Evolutionary conservation across 2,113 vertebrate species (phyloP), one percentile per base, ranked within the genome.

Genomic region (Sylvietta virens): DNA sequence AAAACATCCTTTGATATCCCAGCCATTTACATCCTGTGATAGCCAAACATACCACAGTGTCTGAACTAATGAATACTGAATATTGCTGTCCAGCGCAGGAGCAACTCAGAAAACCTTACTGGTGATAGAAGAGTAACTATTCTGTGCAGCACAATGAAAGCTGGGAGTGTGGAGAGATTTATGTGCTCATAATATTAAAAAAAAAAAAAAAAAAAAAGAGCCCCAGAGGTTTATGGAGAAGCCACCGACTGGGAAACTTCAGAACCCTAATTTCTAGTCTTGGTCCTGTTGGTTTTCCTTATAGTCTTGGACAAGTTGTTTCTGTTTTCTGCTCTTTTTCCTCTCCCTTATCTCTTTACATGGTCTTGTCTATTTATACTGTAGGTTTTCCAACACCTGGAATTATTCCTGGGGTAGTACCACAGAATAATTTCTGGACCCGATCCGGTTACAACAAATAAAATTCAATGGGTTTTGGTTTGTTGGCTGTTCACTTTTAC

Each of bases 401-500:
- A 86, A 88, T 71, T 90, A 86, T 73, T 95, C 78, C 72, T 95
- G 72, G 76, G 62, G 39, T 58, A 85, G 71, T 47, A 95, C 64
- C 80, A 90, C 56, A 91, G 65, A 83, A 58, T 62, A 18, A 78
- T 74, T 90, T 81, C 72, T 81, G 91, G 80, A 91, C 70, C 62
- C 0, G 0, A 74, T 88, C 47, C 1, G n/a, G 60, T 70, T 92
- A 64, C n/a, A 92, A 65, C 17, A 84, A 90, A 73, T 78, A 95
- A 88, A 93, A 86, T 64, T 47, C 21, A 94, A 11, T 37, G 82
- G 47, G 47, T 56, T 96, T 92, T 70, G 51, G 60, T 88, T 94
- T 21, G 4, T n/a, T 90, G 82, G 72, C 72, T 84, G 47, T 81
- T 92, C 80, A n/a, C 60, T 91, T 95, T 94, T 88, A 95, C 72